Conservation (phyloP, 2,797 vertebrate species). For the Hemibagrus guttatus region DNA sequence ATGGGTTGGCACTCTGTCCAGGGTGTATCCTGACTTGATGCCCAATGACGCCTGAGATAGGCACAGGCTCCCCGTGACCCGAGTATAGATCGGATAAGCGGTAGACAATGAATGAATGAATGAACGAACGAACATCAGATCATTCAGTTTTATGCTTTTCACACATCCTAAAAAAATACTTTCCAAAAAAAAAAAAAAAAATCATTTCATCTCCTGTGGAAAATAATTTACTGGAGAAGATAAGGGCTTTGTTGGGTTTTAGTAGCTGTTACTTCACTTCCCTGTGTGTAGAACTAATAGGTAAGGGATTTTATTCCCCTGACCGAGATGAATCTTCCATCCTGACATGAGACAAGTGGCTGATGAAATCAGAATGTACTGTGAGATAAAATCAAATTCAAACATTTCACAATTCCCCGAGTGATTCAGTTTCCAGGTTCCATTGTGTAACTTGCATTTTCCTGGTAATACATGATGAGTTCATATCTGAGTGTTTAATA, state of each 20-base stretch:
- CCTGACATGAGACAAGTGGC: neutral
- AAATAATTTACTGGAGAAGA: neutral
- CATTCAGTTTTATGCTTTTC: neutral
- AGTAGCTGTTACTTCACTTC: neutral
- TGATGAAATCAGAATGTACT: neutral
- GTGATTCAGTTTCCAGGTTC: neutral
- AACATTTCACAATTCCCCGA: neutral
- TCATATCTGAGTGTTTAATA: neutral
- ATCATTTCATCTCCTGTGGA: neutral
- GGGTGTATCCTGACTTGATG: too few relatives aligned
- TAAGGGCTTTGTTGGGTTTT: neutral
- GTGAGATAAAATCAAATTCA: neutral
- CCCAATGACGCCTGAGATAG: too few relatives aligned
- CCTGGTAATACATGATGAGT: neutral
- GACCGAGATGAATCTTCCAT: neutral
- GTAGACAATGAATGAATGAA: too few relatives aligned
- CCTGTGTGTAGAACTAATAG: neutral
- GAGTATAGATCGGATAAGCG: too few relatives aligned
- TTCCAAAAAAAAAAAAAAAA: neutral
- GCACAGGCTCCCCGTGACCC: too few relatives aligned
- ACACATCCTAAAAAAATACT: neutral
- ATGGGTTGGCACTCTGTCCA: too few relatives aligned
- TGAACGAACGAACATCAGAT: too few relatives aligned
- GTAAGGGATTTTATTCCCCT: neutral
- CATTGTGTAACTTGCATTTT: neutral